Evolutionary conservation across 2,888 invertebrate species (phyloP).

Genomic region (Conistra vaccinii): DNA sequence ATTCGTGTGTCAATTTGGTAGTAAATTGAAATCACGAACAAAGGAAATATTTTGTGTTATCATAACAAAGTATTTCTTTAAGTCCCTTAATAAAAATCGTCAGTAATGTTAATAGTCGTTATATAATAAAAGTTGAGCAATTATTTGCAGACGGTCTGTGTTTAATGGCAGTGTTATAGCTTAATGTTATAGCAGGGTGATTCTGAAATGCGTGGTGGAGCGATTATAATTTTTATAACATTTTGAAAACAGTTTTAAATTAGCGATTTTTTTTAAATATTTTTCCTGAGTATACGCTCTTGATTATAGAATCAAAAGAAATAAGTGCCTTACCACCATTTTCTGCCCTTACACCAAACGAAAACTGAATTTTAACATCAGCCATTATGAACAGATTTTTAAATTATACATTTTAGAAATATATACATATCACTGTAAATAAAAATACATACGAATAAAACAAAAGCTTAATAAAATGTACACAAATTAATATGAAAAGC

Average conservation of each 20-base stretch:
- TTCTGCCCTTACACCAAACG: background rate
- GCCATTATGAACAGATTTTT: no score
- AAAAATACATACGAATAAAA: background rate
- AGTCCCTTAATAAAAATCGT: background rate
- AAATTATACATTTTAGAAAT: background rate
- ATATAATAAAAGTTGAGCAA: conserved; percentile 4
- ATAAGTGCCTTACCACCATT: background rate
- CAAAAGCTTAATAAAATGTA: background rate
- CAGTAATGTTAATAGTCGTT: background rate
- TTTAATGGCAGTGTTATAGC: conserved; percentile 8
- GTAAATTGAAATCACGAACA: background rate
- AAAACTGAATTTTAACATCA: background rate
- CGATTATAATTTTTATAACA: background rate
- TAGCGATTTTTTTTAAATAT: background rate
- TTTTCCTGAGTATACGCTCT: background rate
- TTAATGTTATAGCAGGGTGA: background rate
- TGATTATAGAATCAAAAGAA: background rate
- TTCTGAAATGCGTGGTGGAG: background rate
- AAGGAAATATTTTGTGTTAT: background rate
- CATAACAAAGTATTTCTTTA: background rate
- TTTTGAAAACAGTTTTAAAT: background rate
- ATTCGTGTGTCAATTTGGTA: background rate
- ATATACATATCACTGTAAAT: background rate
- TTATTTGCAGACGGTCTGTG: conserved; percentile 46
- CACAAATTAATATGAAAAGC: conserved; percentile 35